These are phyloP conservation scores for Ariopsis seemanni DNA, from an alignment of 2,113 vertebrate species.

Conservation along the genomic window DNA sequence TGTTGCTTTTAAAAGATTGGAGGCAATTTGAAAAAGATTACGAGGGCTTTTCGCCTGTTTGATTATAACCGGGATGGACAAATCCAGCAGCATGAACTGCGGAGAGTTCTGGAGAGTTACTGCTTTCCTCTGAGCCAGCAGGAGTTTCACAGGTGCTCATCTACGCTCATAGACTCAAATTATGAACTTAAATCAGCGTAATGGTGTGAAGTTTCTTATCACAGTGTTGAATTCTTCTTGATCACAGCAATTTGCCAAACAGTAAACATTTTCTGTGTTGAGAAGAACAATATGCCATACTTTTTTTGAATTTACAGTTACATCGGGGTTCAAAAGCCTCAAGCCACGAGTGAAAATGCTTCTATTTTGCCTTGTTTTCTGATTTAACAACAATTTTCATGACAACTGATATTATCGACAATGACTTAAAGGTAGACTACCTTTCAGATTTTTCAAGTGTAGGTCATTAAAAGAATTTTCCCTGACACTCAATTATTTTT, in stretches of 20 bases:
- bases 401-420: not conserved
- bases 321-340: not conserved
- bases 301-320: not conserved
- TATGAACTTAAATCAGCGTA: not conserved
- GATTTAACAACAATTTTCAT: not conserved
- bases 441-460: too few relatives aligned
- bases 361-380: not conserved
- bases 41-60: constrained; percentile 66
- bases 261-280: too few relatives aligned
- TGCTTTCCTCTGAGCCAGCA: constrained; percentile 63
- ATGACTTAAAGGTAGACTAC: not conserved
- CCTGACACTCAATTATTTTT: too few relatives aligned
- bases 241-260: not conserved
- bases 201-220: too few relatives aligned
- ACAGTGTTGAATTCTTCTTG: not conserved
- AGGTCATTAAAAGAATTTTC: too few relatives aligned
- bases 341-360: not conserved
- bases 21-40: constrained; percentile 65
- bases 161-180: not conserved
- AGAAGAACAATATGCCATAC: not conserved
- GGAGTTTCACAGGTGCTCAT: constrained; percentile 63
- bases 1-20: constrained; percentile 59
- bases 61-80: constrained; percentile 63
- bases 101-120: constrained; percentile 63
- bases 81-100: constrained; percentile 56